These are phyloP conservation scores for Isichthys henryi DNA, from an alignment of 2,113 vertebrate genomes.

Conservation along the genomic window DNA sequence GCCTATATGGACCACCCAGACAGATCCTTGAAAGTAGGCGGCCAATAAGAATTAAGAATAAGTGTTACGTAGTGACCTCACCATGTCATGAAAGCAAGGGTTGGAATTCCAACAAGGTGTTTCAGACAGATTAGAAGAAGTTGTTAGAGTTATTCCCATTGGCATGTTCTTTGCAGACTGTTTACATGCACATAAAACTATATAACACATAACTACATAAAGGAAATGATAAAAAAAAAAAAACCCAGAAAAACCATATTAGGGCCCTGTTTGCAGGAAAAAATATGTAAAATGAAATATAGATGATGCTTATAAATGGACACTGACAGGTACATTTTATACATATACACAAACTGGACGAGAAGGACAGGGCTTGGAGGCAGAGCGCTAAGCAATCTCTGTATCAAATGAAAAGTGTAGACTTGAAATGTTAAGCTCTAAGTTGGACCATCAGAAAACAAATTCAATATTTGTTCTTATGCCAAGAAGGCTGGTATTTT, in stretches of 20 bases:
- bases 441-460: background rate
- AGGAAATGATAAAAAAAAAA: background rate
- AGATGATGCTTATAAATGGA: background rate
- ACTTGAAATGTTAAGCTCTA: background rate
- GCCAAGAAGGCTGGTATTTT: background rate
- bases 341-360: background rate
- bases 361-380: background rate
- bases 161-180: background rate
- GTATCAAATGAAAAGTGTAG: background rate
- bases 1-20: too few relatives aligned
- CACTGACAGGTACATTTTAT: background rate
- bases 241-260: background rate
- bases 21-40: too few relatives aligned
- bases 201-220: background rate
- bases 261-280: background rate
- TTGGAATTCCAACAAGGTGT: background rate
- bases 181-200: background rate
- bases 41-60: too few relatives aligned
- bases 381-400: background rate
- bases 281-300: background rate
- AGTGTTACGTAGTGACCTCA: too few relatives aligned
- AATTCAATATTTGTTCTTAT: background rate
- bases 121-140: background rate
- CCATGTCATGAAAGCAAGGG: background rate
- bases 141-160: background rate